Percentiles rank a stretch among this genome's conserved stretches.
phyloP scores from a whole-genome alignment of 2,113 vertebrate genomes.

The Oreochromis spilurus region DNA sequence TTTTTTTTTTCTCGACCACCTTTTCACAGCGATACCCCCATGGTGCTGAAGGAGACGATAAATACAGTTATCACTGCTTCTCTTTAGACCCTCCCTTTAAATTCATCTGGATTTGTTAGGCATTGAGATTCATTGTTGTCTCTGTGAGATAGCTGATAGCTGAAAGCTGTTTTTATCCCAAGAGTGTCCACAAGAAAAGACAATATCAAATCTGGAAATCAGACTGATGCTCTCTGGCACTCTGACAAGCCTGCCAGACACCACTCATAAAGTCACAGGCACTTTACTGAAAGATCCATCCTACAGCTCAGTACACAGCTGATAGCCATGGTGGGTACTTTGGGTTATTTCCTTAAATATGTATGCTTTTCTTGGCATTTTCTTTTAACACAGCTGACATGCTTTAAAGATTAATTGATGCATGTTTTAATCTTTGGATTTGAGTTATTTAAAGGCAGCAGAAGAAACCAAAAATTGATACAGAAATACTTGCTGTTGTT shows the following conservation, averaged over 20 bases:
- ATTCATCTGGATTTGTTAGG: not conserved
- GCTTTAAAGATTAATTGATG: not conserved
- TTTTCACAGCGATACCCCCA: not conserved
- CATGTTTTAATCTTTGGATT: not conserved
- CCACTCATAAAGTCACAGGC: not conserved
- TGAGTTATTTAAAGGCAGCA: not conserved
- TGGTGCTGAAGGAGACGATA: not conserved
- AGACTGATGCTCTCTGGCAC: not conserved
- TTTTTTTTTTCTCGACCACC: not conserved
- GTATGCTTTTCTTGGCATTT: not conserved
- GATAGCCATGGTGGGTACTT: not conserved
- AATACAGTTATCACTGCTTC: not conserved
- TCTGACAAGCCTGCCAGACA: not conserved
- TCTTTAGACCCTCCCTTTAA: not conserved
- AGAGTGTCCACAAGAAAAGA: not conserved
- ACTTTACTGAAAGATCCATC: not conserved
- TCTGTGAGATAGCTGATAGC: not conserved
- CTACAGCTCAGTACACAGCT: not conserved
- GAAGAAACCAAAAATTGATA: not conserved
- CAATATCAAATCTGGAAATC: conserved; percentile 2
- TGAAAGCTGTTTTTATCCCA: not conserved
- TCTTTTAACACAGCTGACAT: not conserved
- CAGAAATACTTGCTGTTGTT: not conserved
- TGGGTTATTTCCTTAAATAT: not conserved
- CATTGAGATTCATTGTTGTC: not conserved